A percentile compares a stretch with the other conserved stretches of the same genome.
phyloP scores from a whole-genome alignment of 1,140 invertebrate genomes.

The Pogonognathellus flavescens region DNA sequence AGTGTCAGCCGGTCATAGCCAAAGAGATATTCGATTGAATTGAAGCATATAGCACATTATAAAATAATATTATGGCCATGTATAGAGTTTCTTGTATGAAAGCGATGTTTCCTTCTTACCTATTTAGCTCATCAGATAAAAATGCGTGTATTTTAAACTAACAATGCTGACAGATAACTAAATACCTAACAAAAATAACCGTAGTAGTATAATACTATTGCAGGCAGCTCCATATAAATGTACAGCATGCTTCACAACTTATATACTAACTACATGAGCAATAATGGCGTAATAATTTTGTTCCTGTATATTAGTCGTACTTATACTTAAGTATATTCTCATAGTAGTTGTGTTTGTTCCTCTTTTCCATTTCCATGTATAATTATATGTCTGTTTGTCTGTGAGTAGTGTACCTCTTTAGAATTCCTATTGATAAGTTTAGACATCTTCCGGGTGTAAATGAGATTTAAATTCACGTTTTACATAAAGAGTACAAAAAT shows the following conservation, averaged over 20 bases:
- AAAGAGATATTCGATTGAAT: background rate
- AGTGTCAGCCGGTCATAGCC: too few relatives aligned
- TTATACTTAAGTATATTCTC: too few relatives aligned
- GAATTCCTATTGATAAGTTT: conserved; percentile 21
- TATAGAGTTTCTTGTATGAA: background rate
- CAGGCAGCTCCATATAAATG: too few relatives aligned
- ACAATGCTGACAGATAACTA: background rate
- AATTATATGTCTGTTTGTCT: too few relatives aligned
- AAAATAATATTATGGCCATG: background rate
- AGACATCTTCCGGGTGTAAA: conserved; percentile 41
- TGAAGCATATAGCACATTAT: conserved; percentile 10
- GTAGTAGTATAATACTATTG: background rate
- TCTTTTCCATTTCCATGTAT: too few relatives aligned
- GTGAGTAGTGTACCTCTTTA: background rate
- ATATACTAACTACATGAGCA: too few relatives aligned
- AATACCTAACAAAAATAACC: background rate
- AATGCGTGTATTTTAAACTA: background rate
- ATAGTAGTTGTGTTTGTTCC: too few relatives aligned
- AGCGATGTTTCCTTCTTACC: background rate
- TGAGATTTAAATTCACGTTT: conserved; percentile 4
- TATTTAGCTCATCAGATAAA: conserved; percentile 7
- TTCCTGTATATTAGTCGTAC: too few relatives aligned
- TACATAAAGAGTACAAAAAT: conserved; percentile 19
- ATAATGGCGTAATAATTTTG: too few relatives aligned
- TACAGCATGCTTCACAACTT: too few relatives aligned